phyloP scores from a whole-genome alignment of 1,140 invertebrate genomes.

The Drosophila sturtevanti region DNA sequence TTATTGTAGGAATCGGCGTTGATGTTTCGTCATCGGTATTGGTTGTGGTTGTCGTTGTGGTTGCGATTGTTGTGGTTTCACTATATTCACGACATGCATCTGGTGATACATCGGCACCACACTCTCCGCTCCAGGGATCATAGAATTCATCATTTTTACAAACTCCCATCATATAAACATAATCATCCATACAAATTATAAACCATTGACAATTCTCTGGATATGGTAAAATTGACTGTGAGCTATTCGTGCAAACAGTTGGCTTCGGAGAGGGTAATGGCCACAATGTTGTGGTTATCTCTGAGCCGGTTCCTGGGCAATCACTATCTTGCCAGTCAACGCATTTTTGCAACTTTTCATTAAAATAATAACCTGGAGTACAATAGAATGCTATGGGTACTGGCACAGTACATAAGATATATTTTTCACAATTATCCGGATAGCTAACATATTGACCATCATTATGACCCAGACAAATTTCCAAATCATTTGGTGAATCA shows the following conservation, averaged over 20 bases:
- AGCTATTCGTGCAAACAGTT: slow-evolving; percentile 31
- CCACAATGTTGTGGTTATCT: slow-evolving; percentile 14
- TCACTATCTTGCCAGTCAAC: slow-evolving; percentile 51
- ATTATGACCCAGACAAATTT: slow-evolving; percentile 30
- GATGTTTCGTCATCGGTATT: background rate
- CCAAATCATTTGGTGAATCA: background rate
- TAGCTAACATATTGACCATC: slow-evolving; percentile 49
- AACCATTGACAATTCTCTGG: slow-evolving; percentile 54
- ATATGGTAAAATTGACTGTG: slow-evolving; percentile 35
- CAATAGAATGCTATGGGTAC: slow-evolving; percentile 71
- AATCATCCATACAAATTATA: slow-evolving; percentile 43
- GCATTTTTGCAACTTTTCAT: slow-evolving; percentile 39
- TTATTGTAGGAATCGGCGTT: background rate
- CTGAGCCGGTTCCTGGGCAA: slow-evolving; percentile 14
- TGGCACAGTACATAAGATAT: slow-evolving; percentile 51
- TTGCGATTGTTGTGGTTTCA: slow-evolving; percentile 8
- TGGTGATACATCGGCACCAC: slow-evolving; percentile 34
- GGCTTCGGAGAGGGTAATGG: slow-evolving; percentile 21
- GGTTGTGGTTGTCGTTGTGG: background rate
- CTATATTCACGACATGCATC: slow-evolving; percentile 44
- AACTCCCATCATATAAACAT: slow-evolving; percentile 57
- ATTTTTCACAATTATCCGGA: slow-evolving; percentile 65
- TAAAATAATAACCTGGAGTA: slow-evolving; percentile 47
- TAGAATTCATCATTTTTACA: slow-evolving; percentile 53
- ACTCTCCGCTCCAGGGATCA: slow-evolving; percentile 47